These are phyloP conservation scores for Protonemura montana DNA, from an alignment of 2,888 invertebrate species.

Conservation along the genomic window DNA sequence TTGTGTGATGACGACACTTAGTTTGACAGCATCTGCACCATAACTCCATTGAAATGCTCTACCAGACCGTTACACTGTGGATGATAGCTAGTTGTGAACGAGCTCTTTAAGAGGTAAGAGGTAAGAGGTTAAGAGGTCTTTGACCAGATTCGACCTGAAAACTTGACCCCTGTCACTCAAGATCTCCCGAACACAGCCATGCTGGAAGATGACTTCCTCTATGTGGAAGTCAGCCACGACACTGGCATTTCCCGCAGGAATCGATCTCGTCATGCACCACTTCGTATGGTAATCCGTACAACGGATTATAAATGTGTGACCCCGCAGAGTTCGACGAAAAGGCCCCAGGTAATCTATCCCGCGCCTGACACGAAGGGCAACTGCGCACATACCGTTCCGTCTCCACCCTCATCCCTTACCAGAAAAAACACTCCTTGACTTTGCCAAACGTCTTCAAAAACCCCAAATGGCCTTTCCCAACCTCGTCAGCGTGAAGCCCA, in stretches of 20 bases:
- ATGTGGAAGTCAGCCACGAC: conserved; percentile 49
- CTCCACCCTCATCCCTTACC: conserved; percentile 44
- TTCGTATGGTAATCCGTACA: conserved; percentile 15
- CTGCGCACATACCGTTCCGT: conserved; percentile 43
- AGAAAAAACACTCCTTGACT: conserved; percentile 43
- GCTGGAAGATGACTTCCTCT: conserved; percentile 43
- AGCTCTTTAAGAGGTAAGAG: conserved; percentile 48
- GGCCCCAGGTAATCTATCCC: conserved; percentile 48
- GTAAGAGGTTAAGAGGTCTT: conserved; percentile 19
- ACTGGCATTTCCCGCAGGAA: conserved; percentile 44
- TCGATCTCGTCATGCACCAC: conserved; percentile 44
- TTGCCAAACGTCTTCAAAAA: conserved; percentile 40
- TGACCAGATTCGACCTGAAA: conserved; percentile 48
- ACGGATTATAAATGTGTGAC: neutral
- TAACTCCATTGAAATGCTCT: conserved; percentile 51
- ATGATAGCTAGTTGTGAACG: conserved; percentile 49
- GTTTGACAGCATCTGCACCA: conserved; percentile 49
- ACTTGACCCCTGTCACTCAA: conserved; percentile 50
- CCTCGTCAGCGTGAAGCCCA: conserved; percentile 47
- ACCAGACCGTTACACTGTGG: conserved; percentile 50
- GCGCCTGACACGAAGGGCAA: conserved; percentile 46
- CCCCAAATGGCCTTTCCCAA: conserved; percentile 45
- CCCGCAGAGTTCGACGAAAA: conserved; percentile 40
- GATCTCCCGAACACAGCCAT: conserved; percentile 44
- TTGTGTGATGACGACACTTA: conserved; percentile 48